Base-by-base conservation (phyloP, 1,140 invertebrate genomes). In the Marisa cornuarietis region DNA sequence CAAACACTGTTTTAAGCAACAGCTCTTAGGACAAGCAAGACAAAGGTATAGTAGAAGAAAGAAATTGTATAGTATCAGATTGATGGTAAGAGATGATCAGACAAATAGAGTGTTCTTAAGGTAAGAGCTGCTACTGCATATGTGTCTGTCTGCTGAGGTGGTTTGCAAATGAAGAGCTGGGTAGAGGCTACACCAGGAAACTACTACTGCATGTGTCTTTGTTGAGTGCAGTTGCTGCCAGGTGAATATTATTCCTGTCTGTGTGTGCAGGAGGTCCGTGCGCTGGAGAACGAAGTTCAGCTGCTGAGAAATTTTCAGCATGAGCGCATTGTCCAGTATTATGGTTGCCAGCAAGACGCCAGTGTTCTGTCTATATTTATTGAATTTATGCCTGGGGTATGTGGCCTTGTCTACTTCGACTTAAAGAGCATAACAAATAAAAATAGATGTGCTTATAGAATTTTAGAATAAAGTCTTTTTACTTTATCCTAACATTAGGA, bases 331-430 rank as follows among this genome's bases (percentile, higher is more conserved):
- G 91, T 92, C 11, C 90, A 91, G 80, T 92, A 92, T 83, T 90
- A 87, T 83, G 91, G 91, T 51, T 89, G 88, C 84, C 85, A 88
- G 69, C 81, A 88, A 71, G 88, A 88, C 62, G 83, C 84, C 52
- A 83, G 82, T 61, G 76, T 85, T 14, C 81, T 92, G 31, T 89
- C 87, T 22, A 91, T 92, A 74, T 91, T 92, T 79, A 92, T 92
- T 88, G 91, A 92, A 81, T 91, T 89, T 72, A 91, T 92, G 89
- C 86, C 91, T n/a, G 91, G 91, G 79, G 91, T 91, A 83, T 84
- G 89, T 85, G 76, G 31, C 31, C 51, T 51, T 63, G 11, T 42
- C 9, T 73, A 22, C 31, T 71, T n/a, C 2, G 31, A 6, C 31
- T 42, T 42, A 6, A 42, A 42, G 31, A 42, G 6, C 31, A 42